A percentile compares a stretch with the other conserved stretches of the same genome.
These are phyloP conservation scores for Sciurus niger DNA, from an alignment of 2,113 vertebrate species.

Conservation along the genomic window DNA sequence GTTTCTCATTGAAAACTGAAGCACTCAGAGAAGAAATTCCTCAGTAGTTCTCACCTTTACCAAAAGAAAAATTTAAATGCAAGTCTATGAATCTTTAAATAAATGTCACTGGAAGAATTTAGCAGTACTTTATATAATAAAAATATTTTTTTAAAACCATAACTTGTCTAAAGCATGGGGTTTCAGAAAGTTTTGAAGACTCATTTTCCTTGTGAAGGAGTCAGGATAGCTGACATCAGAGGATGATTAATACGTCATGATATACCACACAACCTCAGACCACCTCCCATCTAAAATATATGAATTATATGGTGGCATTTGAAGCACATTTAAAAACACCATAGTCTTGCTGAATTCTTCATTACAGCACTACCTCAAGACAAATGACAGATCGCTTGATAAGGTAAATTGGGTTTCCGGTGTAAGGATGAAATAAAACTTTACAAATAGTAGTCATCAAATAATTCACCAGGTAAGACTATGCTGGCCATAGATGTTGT, in stretches of 20 bases:
- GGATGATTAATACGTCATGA: background rate
- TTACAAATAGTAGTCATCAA: constrained; percentile 6
- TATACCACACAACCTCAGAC: background rate
- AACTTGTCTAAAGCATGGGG: background rate
- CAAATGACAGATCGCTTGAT: constrained; percentile 21
- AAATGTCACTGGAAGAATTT: background rate
- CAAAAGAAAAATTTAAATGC: background rate
- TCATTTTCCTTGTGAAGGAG: background rate
- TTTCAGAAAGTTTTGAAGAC: background rate
- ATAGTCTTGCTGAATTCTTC: constrained; percentile 64
- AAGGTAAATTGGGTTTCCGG: constrained; percentile 19
- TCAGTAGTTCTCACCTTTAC: background rate
- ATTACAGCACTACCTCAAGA: constrained; percentile 84
- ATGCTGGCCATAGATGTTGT: background rate
- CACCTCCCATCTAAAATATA: background rate
- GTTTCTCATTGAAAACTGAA: constrained; percentile 53
- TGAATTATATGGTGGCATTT: background rate
- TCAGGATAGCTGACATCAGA: constrained; percentile 11
- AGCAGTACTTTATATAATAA: background rate
- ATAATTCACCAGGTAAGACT: constrained; percentile 61
- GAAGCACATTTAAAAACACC: constrained; percentile 19
- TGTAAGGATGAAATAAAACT: constrained; percentile 34
- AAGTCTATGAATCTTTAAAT: background rate
- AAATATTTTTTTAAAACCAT: background rate
- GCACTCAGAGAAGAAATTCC: background rate